Evolutionary conservation across 1,140 invertebrate species (phyloP), one percentile per base, ranked within the genome.

Genomic region (Rhyzopertha dominica): DNA sequence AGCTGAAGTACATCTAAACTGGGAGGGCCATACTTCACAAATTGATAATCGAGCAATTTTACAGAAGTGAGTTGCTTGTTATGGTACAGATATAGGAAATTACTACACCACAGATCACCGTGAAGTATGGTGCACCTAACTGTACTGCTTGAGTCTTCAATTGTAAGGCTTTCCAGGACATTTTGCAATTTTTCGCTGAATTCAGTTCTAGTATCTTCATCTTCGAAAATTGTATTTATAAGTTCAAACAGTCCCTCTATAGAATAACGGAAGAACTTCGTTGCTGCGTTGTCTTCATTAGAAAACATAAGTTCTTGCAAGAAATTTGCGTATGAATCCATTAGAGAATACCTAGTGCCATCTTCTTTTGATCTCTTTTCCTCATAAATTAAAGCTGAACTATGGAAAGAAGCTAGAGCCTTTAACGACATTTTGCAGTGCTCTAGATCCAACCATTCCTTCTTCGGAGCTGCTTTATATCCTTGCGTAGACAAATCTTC

Each of bases 51-150:
- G 24, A 73, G 40, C 0, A 73, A 36, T 22, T 71, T 29, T 4
- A 62, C 63, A 8, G 63, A 61, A 0, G 41, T 49, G 0, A 62
- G 64, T 3, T 39, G 37, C 0, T 51, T 52, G 3, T 53, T 54
- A 1, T 68, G 57, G 34, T 75, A 72, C 31, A 62, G 56, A 44
- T 69, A 74, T 36, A 76, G 50, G 5, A 76, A 67, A 49, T 76
- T 76, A 39, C 74, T 75, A 0, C 61, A 44, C 67, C 71, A 74
- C 14, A 74, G 53, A 45, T 76, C 74, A 18, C 71, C 74, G 42
- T 77, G 74, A 9, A 56, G 24, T 3, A 56, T 10, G 4, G 38
- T 42, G 10, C 18, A 26, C 4, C 29, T 17, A 10, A 44, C 22
- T 24, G 41, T 26, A 4, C 18, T 14, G 4, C 13, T 1, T 17